Evolutionary conservation across 2,797 vertebrate genomes (phyloP), one percentile per base, ranked within the genome.

Genomic region (Pampus argenteus): DNA sequence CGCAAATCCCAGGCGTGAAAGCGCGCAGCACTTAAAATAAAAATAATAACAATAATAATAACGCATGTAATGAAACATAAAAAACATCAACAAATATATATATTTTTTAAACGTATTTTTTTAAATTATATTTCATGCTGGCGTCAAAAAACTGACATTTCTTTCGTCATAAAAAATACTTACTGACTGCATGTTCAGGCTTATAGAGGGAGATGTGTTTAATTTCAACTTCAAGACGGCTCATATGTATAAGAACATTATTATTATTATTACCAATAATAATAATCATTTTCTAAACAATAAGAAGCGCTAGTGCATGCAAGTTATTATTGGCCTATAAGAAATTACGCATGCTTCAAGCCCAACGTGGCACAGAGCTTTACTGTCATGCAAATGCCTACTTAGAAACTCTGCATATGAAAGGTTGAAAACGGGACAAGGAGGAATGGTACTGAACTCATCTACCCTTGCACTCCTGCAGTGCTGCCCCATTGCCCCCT

Each of bases 371-470:
- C 44, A 8, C 25, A 31, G 1, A 31, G 22, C 20, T 14, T 11
- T 3, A 48, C 56, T 49, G 15, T 40, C 17, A 13, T 3, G n/a
- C 8, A 8, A 31, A 68, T 9, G 44, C 17, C 26, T 6, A 7
- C 18, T 34, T 5, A 55, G 2, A 60, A 65, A 63, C 47, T 42
- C 22, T 61, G 62, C 14, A 45, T 14, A 28, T 47, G 48, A 66
- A 72, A 67, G 45, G 42, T 56, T 70, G 47, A 67, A 66, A 55
- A n/a, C 25, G 22, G 61, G 72, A 59, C 48, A 59, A 29, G 40
- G 63, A 74, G 15, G 7, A 57, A n/a, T 13, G 49, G 51, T 74
- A 70, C 45, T 84, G 73, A 83, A 78, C 79, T 83, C 64, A 14
- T 81, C 65, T 75, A 71, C 72, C 78, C 80, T 59, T 38, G 22